Evolutionary conservation across 2,113 vertebrate genomes (phyloP), one percentile per base, ranked within the genome.

Genomic region (Catharus bicknelli): DNA sequence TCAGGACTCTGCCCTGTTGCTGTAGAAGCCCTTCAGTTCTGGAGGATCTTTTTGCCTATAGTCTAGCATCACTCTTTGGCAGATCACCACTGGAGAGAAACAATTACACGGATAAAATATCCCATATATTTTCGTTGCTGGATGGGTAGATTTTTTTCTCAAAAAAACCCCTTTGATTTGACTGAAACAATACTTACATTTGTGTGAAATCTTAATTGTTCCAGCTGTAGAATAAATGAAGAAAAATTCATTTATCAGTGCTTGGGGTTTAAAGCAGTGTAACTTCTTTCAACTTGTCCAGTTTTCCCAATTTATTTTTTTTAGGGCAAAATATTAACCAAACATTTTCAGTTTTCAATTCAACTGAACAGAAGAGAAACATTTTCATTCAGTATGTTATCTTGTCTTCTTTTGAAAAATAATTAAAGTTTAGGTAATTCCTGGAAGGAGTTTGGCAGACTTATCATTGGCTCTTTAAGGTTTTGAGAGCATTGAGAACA

Each of bases 161-260:
- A 70, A 73, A 80, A 86, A 25, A 30, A 18, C 2, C 14, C 13
- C 3, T 69, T 88, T 62, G 10, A 63, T 83, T 92, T 90, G 50
- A 66, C 34, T 68, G 74, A 95, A 95, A 89, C n/a, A 87, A 18
- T 57, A 38, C 22, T 50, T 87, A 68, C 16, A 82, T 85, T 90
- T 72, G 10, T 87, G 42, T 83, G 30, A 91, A 82, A 61, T 58
- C 25, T n/a, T 54, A 51, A n/a, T 86, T 76, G 30, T 93, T 93
- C 54, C 43, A 86, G 38, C 32, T 79, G 2, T 57, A 32, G 54
- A 84, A 61, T 87, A 87, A 78, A 61, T 82, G 15, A 73, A 78
- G 21, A 45, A 83, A 90, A 85, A 58, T 4, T 84, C 0, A 0
- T 73, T 4, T 73, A 64, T 51, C 32, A 25, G 54, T 85, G 17